Percentiles rank a stretch among this genome's conserved stretches.
Evolutionary conservation across 2,113 vertebrate genomes (phyloP).

Genomic region (Siniperca knerii): DNA sequence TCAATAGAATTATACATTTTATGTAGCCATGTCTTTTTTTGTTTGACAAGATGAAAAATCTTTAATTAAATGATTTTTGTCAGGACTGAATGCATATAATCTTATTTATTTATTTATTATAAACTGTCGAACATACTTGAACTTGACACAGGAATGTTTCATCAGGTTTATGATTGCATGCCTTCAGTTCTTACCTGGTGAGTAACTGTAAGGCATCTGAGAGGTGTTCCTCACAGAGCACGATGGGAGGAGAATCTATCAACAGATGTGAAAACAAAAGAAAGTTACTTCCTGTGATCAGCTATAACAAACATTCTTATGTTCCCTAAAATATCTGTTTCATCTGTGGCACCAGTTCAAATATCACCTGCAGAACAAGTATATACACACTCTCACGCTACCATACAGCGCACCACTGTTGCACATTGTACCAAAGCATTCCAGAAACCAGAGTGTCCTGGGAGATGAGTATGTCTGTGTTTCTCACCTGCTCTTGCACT

Average conservation of each 20-base stretch:
- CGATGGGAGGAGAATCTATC: constrained; percentile 70
- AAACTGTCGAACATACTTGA: neutral
- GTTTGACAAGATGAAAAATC: neutral
- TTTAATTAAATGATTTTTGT: neutral
- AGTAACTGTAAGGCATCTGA: constrained; percentile 77
- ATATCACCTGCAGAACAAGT: constrained; percentile 57
- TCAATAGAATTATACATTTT: neutral
- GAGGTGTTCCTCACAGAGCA: constrained; percentile 44
- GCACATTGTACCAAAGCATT: constrained; percentile 53
- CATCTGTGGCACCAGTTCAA: constrained; percentile 59
- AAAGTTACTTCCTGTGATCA: constrained; percentile 61
- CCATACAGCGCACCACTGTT: neutral
- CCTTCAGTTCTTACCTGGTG: constrained; percentile 80
- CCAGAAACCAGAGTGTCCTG: constrained; percentile 66
- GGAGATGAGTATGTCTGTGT: constrained; percentile 25
- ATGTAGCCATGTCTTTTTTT: neutral
- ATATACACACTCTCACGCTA: constrained; percentile 25
- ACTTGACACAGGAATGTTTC: constrained; percentile 29
- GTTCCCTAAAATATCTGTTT: constrained; percentile 45
- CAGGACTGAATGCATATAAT: neutral
- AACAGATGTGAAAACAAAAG: constrained; percentile 67
- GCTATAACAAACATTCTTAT: constrained; percentile 54
- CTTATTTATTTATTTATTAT: neutral
- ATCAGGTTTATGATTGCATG: constrained; percentile 43
- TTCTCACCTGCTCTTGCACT: constrained; percentile 80